Evolutionary conservation across 37 sponge, comb jelly and placozoan genomes (phyloP), one percentile per base, ranked within the genome.

Genomic region (Beroe ovata): DNA sequence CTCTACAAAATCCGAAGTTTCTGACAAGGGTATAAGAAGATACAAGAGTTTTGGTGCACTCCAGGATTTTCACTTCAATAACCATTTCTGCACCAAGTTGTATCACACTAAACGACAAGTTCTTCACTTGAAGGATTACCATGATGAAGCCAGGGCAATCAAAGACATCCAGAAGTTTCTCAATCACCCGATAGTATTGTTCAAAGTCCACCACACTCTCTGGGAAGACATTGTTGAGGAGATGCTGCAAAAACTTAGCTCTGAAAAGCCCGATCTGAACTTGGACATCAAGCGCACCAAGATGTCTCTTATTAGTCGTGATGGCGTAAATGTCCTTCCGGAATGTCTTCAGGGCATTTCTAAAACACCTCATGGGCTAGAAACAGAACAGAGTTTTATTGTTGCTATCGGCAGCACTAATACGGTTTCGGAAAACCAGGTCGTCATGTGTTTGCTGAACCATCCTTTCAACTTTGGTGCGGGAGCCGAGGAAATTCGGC

Each of bases 141-240:
- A 77, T 39, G 47, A 77, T 41, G 38, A 77, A 4, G 84, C 84
- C 4, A 77, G 84, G 25, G 41, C 84, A 8, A 42, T 77, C 54
- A 39, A 42, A 41, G 84, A 77, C 33, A 42, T 77, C 22, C 36
- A 41, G 54, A 77, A 77, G 47, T 77, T 77, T 35, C 28, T 77
- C 20, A n/a, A 30, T n/a, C 84, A 41, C 47, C 84, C 84, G 16
- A 77, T 77, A 2, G 84, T 77, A 19, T 23, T 77, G 54, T 77
- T 77, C 47, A 77, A 77, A 42, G 38, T 40, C 0, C 71, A 69
- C 71, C 84, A 40, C 54, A 40, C 84, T 25, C 84, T 36, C 8
- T 77, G 84, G 84, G 84, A 77, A 77, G 54, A 77, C 26, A 77
- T 77, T 39, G 84, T 77, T 0, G 47, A 77, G 84, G 84, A 77